Percentiles rank a stretch among this genome's conserved stretches.
Conservation (phyloP, 2,888 invertebrate species). For the Tetragnatha montana region DNA sequence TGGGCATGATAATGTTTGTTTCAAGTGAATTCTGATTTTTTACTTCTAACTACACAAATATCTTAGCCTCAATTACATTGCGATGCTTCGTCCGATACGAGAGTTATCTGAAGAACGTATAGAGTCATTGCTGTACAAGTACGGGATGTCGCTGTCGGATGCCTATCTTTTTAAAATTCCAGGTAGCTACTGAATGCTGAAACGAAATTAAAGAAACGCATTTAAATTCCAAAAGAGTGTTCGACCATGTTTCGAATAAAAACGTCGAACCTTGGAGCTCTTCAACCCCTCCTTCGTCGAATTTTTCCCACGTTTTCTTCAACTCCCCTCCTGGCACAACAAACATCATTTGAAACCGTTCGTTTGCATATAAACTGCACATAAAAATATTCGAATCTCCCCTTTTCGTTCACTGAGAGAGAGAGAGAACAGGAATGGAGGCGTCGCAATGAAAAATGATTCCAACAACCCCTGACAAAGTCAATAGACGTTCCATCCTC, state of each 20-base stretch:
- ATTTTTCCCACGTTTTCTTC: conserved; percentile 35
- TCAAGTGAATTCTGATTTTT: too few relatives aligned
- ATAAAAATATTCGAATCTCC: conserved; percentile 8
- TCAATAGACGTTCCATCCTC: conserved; percentile 13
- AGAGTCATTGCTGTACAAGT: too few relatives aligned
- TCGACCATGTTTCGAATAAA: background rate
- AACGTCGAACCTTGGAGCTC: background rate
- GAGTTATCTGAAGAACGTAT: too few relatives aligned
- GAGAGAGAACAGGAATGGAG: conserved; percentile 6
- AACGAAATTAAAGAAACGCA: background rate
- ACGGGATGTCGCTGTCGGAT: too few relatives aligned
- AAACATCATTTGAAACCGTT: conserved; percentile 45
- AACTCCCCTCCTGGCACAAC: conserved; percentile 13
- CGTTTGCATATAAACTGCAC: conserved; percentile 55
- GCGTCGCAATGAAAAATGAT: conserved; percentile 42
- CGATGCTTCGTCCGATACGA: too few relatives aligned
- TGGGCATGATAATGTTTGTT: too few relatives aligned
- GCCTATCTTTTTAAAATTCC: too few relatives aligned
- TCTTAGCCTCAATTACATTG: too few relatives aligned
- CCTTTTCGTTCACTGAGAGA: background rate
- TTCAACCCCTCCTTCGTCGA: background rate
- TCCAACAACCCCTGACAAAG: conserved; percentile 33
- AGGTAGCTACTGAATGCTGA: background rate
- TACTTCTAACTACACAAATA: too few relatives aligned
- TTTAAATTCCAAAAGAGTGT: background rate